Evolutionary conservation across 2,113 vertebrate species (phyloP).

Genomic region (Oncorhynchus clarkii): DNA sequence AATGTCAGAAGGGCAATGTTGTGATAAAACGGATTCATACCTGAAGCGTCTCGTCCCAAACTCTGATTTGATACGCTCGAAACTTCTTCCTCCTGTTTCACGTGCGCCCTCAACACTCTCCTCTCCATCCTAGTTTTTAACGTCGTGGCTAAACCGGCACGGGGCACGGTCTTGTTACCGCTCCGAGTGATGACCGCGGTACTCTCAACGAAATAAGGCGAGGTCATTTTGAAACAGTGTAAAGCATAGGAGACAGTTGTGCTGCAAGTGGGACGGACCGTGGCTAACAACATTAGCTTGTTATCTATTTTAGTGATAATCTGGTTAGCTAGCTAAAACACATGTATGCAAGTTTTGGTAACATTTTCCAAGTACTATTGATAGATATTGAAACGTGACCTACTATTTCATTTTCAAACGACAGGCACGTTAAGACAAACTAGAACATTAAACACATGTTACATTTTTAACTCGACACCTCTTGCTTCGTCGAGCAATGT

Average conservation of each 20-base stretch:
- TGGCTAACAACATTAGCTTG: background rate
- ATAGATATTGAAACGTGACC: background rate
- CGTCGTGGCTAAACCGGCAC: conserved; percentile 9
- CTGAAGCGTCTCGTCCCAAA: too few species aligned
- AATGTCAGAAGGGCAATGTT: too few species aligned
- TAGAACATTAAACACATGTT: background rate
- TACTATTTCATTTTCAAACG: conserved; percentile 3
- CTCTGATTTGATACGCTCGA: conserved; percentile 18
- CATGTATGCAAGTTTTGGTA: background rate
- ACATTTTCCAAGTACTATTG: background rate
- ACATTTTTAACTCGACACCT: background rate
- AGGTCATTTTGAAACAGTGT: conserved; percentile 49
- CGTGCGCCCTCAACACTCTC: background rate
- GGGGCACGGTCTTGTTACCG: background rate
- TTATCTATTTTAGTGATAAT: background rate
- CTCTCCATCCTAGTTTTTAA: conserved; percentile 40
- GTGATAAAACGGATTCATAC: too few species aligned
- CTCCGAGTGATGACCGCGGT: conserved; percentile 21
- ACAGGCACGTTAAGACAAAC: background rate
- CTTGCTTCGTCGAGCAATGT: too few species aligned
- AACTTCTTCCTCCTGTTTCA: conserved; percentile 60
- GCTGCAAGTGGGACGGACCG: background rate
- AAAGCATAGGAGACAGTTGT: background rate
- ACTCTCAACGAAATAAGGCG: conserved; percentile 60
- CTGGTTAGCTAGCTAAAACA: background rate